Percentiles rank a stretch among this genome's conserved stretches.
phyloP scores from a whole-genome alignment of 2,888 invertebrate species.

The Stenodera caucasica region DNA sequence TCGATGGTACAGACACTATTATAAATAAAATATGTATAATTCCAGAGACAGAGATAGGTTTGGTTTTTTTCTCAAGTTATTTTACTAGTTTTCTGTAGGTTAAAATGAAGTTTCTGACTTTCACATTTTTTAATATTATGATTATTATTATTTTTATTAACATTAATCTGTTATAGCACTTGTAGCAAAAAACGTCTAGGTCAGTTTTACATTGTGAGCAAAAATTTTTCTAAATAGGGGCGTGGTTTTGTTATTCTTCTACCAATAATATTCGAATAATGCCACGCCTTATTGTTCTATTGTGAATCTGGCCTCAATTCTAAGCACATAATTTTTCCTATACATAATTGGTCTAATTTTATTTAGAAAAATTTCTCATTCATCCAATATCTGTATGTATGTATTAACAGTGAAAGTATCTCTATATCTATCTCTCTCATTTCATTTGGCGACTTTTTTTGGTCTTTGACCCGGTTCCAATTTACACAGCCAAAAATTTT shows the following conservation, averaged over 20 bases:
- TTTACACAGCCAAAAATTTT: not conserved
- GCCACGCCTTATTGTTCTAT: constrained; percentile 1
- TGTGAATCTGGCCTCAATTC: not conserved
- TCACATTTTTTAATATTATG: not conserved
- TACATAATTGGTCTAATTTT: no score
- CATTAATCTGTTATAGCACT: no score
- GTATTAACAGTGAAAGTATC: not conserved
- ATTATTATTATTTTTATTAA: no score
- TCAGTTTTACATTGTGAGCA: not conserved
- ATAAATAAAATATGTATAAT: no score
- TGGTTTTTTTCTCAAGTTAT: not conserved
- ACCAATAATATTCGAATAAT: not conserved
- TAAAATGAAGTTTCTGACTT: not conserved
- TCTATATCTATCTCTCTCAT: no score
- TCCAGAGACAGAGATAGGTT: no score
- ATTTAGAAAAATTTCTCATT: no score
- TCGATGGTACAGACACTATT: no score
- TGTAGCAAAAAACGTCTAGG: not conserved
- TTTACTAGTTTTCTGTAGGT: not conserved
- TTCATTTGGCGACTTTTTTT: no score
- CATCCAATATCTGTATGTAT: no score
- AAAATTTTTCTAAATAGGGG: not conserved
- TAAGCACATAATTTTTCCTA: no score
- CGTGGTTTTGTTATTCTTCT: not conserved
- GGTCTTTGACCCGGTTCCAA: constrained; percentile 3